Evolutionary conservation across 2,797 vertebrate genomes (phyloP).

Genomic region (Sitta carolinensis): DNA sequence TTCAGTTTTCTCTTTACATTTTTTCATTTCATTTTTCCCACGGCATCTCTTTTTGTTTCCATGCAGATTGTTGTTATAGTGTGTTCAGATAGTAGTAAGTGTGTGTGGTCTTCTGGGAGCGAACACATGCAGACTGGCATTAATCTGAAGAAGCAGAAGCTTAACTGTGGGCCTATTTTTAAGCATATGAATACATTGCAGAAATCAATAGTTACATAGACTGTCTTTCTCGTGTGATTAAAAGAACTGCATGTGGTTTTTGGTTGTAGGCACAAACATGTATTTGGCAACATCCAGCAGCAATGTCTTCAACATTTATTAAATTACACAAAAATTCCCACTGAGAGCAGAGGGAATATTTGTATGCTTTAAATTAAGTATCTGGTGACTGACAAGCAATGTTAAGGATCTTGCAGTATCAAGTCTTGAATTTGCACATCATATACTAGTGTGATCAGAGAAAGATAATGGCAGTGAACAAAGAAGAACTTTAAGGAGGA

Average conservation of each 20-base stretch:
- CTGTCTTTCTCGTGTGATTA: background rate
- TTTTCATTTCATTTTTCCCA: background rate
- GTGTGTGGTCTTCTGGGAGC: background rate
- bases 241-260: background rate
- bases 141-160: background rate
- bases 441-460: background rate
- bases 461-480: background rate
- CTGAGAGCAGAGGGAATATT: background rate
- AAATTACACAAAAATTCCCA: background rate
- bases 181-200: background rate
- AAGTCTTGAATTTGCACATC: background rate
- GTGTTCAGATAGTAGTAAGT: background rate
- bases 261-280: background rate
- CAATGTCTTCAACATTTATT: background rate
- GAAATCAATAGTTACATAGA: background rate
- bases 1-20: background rate
- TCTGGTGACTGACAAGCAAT: background rate
- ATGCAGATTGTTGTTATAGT: background rate
- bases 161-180: background rate
- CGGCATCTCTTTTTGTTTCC: background rate
- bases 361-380: constrained; percentile 1
- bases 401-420: background rate
- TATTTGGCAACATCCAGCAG: background rate
- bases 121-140: background rate
- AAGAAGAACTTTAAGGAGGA: background rate